Percentiles rank a stretch among this genome's conserved stretches.
Evolutionary conservation across 2,797 vertebrate species (phyloP).

Genomic region (Tenualosa thibaudeaui): DNA sequence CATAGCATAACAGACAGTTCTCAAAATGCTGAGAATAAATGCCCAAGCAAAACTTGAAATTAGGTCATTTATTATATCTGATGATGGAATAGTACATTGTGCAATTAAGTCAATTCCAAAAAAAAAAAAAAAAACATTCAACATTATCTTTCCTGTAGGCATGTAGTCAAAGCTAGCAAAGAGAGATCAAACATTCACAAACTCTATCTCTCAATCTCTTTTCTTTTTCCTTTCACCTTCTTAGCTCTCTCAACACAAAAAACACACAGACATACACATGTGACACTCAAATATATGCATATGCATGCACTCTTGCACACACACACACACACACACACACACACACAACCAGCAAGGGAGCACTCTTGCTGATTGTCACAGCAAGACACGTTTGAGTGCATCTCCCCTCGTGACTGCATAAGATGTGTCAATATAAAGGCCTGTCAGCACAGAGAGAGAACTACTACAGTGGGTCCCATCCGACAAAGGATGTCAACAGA

Average conservation of each 20-base stretch:
- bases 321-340: constrained; percentile 35
- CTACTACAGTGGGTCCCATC: neutral
- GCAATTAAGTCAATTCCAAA: constrained; percentile 5
- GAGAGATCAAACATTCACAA: neutral
- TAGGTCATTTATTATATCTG: constrained; percentile 10
- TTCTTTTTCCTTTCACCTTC: neutral
- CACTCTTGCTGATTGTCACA: neutral
- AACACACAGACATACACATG: neutral
- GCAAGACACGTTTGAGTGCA: neutral
- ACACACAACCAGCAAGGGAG: constrained; percentile 21
- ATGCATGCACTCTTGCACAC: neutral
- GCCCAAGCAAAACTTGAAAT: neutral
- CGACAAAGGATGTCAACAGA: neutral
- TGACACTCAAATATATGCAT: neutral
- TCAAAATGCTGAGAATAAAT: neutral
- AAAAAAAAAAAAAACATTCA: neutral
- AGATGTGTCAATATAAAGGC: neutral
- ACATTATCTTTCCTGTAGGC: neutral
- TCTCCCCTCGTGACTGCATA: neutral
- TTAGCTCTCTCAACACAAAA: neutral
- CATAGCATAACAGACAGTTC: neutral
- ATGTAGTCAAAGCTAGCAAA: neutral
- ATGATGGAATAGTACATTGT: neutral
- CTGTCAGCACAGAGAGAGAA: neutral
- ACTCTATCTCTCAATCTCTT: neutral